Evolutionary conservation across 30 jellyfish, hydroid and myxozoan genomes (phyloP).

Genomic region (Aurelia coerulea): DNA sequence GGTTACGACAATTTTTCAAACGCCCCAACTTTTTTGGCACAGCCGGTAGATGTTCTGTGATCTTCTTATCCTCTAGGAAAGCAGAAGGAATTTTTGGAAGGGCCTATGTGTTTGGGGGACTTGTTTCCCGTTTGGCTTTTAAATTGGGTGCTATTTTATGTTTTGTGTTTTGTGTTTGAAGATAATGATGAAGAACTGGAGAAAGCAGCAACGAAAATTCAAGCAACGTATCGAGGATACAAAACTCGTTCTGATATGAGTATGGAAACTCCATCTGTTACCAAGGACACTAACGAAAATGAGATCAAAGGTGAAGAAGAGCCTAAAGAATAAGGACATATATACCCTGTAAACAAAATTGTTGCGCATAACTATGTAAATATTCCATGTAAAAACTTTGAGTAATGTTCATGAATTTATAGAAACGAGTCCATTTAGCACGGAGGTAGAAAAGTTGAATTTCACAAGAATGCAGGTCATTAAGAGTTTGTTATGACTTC

Average conservation of each 20-base stretch:
- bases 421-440: too few relatives aligned
- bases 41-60: neutral
- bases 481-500: too few relatives aligned
- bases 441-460: too few relatives aligned
- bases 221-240: constrained; percentile 81
- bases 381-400: constrained; percentile 23
- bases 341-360: neutral
- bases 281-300: constrained; percentile 4
- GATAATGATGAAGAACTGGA: constrained; percentile 27
- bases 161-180: neutral
- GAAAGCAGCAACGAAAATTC: constrained; percentile 81
- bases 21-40: too few relatives aligned
- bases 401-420: neutral
- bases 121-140: too few relatives aligned
- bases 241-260: constrained; percentile 48
- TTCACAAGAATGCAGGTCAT: too few relatives aligned
- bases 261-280: neutral
- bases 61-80: neutral
- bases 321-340: neutral
- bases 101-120: too few relatives aligned
- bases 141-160: too few relatives aligned
- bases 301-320: constrained; percentile 24
- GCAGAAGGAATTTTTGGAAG: neutral
- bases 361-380: constrained; percentile 10
- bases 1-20: too few relatives aligned